Conservation (phyloP, 2,113 vertebrate genomes). For the Burhinus oedicnemus region DNA sequence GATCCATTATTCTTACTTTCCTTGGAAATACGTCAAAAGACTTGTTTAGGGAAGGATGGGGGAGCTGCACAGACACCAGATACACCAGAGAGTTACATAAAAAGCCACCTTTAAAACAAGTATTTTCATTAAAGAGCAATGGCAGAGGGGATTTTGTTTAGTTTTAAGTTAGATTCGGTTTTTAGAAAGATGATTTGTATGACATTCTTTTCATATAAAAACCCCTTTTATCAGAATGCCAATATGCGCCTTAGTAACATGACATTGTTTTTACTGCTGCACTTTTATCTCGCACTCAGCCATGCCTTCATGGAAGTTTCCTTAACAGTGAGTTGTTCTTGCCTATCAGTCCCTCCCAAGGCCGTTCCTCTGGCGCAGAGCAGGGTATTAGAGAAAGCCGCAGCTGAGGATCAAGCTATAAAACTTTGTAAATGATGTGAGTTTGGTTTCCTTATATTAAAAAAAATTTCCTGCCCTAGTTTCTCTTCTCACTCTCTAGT, state of each 20-base stretch:
- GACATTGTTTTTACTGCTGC: background rate
- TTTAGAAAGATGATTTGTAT: background rate
- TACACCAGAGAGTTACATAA: background rate
- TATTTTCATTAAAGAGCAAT: background rate
- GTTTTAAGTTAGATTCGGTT: background rate
- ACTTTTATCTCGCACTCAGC: background rate
- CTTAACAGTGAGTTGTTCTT: background rate
- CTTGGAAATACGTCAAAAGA: background rate
- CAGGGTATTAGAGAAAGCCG: background rate
- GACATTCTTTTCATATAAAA: background rate
- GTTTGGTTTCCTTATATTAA: background rate
- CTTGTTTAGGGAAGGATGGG: background rate
- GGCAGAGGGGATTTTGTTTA: background rate
- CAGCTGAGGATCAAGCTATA: background rate
- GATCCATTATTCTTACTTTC: background rate
- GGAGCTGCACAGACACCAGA: background rate
- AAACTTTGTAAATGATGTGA: background rate
- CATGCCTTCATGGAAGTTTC: background rate
- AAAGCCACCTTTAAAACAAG: background rate
- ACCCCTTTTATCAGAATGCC: background rate
- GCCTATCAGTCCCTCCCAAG: background rate
- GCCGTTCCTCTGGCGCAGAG: background rate
- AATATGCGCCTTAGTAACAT: background rate
- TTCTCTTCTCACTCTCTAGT: background rate
- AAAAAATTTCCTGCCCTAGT: background rate